Percentiles rank a stretch among this genome's conserved stretches.
These are phyloP conservation scores for Ischnura elegans DNA, from an alignment of 2,888 invertebrate species.

Conservation along the genomic window DNA sequence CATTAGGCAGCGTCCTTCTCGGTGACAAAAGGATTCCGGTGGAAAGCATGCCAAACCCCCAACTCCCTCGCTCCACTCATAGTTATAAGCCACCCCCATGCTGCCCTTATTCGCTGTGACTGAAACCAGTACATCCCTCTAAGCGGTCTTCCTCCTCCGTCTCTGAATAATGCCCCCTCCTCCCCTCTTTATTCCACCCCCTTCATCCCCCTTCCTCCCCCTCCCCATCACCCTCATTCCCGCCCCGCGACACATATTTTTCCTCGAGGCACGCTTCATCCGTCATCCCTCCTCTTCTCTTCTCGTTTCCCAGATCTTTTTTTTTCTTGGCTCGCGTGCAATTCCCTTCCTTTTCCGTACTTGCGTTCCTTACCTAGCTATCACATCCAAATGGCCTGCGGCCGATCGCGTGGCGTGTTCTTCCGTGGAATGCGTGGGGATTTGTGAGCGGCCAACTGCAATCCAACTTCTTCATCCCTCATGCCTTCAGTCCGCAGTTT, in stretches of 20 bases:
- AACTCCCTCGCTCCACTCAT: background rate
- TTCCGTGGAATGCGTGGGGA: too few relatives aligned
- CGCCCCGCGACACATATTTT: background rate
- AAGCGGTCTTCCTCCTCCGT: background rate
- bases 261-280: background rate
- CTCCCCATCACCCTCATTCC: background rate
- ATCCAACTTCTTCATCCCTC: too few relatives aligned
- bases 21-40: constrained; percentile 20
- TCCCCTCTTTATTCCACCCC: background rate
- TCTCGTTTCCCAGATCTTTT: too few relatives aligned
- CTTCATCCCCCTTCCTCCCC: background rate
- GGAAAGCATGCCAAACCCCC: constrained; percentile 17
- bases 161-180: background rate
- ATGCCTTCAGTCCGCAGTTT: too few relatives aligned
- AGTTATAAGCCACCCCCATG: background rate
- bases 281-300: background rate
- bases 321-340: too few relatives aligned
- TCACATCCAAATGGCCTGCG: background rate
- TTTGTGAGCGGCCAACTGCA: too few relatives aligned
- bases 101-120: background rate
- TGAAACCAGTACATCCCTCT: background rate
- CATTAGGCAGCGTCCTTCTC: background rate
- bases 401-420: background rate
- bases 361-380: background rate
- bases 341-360: too few relatives aligned